Conservation (phyloP, 1,140 invertebrate species). For the Adelges cooleyi region DNA sequence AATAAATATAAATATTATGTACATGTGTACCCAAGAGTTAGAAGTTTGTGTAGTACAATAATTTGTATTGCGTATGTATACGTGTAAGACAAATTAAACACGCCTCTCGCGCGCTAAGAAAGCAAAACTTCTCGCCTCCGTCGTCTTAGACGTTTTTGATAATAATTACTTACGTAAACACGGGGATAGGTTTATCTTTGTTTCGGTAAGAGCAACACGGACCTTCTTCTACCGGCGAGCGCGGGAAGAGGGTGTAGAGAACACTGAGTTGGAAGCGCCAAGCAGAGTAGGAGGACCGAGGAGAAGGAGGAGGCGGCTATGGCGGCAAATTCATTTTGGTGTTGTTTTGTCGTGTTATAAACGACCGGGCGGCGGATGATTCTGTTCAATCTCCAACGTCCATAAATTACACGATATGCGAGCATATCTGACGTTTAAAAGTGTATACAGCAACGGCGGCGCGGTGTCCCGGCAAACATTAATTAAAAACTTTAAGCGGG, state of each 20-base stretch:
- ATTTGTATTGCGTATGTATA: too few species aligned
- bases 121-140: not conserved
- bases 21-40: too few species aligned
- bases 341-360: slow-evolving; percentile 7
- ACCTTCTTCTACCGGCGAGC: too few species aligned
- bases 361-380: not conserved
- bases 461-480: not conserved
- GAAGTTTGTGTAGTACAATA: too few species aligned
- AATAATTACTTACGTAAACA: not conserved
- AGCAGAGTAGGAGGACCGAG: too few species aligned
- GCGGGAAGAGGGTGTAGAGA: not conserved
- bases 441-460: too few species aligned
- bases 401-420: slow-evolving; percentile 5
- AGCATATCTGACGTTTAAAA: too few species aligned
- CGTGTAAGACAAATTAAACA: too few species aligned
- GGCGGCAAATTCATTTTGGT: slow-evolving; percentile 1
- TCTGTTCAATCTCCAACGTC: not conserved
- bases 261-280: not conserved
- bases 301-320: not conserved
- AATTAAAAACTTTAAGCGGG: slow-evolving; percentile 18
- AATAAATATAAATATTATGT: too few species aligned
- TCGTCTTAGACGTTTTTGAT: not conserved
- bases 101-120: not conserved
- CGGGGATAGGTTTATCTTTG: not conserved
- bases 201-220: not conserved